Percentiles rank a stretch among this genome's conserved stretches.
Conservation (phyloP, 2,888 invertebrate species). For the Temnothorax rugatulus region DNA sequence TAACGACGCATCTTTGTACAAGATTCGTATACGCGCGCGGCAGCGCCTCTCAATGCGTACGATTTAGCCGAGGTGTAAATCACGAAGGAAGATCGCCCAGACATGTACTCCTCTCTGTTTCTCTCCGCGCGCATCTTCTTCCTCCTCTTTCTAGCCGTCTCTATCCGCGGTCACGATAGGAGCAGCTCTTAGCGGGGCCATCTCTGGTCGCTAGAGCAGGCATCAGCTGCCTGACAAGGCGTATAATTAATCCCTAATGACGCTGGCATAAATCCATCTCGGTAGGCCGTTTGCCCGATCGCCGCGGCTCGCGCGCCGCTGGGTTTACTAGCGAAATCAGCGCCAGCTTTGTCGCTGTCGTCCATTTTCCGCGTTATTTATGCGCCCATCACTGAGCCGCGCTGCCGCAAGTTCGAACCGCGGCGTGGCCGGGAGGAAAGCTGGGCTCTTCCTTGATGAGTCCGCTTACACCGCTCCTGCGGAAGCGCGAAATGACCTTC, state of each 20-base stretch:
- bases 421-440: constrained; percentile 45
- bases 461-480: constrained; percentile 29
- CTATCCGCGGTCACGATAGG: constrained; percentile 58
- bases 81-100: constrained; percentile 60
- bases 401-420: constrained; percentile 57
- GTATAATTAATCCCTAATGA: constrained; percentile 85
- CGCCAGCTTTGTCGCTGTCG: constrained; percentile 82
- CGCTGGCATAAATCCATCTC: constrained; percentile 83
- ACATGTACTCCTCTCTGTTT: constrained; percentile 45
- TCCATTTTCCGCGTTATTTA: constrained; percentile 81
- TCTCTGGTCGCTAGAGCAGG: constrained; percentile 73
- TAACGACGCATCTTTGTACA: constrained; percentile 55
- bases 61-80: constrained; percentile 75
- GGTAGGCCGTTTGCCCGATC: constrained; percentile 76
- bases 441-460: constrained; percentile 30
- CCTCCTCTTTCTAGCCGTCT: constrained; percentile 32
- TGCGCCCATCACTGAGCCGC: constrained; percentile 76
- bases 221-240: constrained; percentile 84
- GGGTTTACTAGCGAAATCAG: constrained; percentile 81
- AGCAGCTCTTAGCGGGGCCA: constrained; percentile 71
- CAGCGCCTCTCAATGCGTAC: constrained; percentile 38
- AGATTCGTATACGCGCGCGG: constrained; percentile 42
- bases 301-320: constrained; percentile 70
- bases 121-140: neutral
- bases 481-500: constrained; percentile 38